Evolutionary conservation across 2,888 invertebrate genomes (phyloP), one percentile per base, ranked within the genome.

Genomic region (Panzeria rudis): DNA sequence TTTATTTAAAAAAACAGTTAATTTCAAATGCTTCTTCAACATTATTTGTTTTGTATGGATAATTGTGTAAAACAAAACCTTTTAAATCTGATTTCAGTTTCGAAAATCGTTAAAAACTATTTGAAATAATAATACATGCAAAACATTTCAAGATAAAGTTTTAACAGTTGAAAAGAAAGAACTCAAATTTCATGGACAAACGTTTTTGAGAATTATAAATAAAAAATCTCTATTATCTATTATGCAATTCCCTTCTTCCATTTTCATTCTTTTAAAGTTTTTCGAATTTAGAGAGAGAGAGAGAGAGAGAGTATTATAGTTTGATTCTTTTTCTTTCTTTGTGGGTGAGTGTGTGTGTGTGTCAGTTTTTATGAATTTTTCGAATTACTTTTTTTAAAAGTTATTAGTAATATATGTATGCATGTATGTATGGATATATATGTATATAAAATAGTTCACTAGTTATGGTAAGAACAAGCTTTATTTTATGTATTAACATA

Each of bases 391-490:
- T 32, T n/a, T n/a, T n/a, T 79, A 29, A 5, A 25, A 25, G 4
- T 62, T 62, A 25, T 23, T 17, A 32, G 32, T 50, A 20, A 17
- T 50, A 17, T 38, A 52, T 38, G 13, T 56, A 29, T 38, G 13
- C n/a, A 29, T 35, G 44, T 56, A 47, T 66, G 13, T 68, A 47
- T n/a, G n/a, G n/a, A n/a, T 47, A n/a, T 44, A 25, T 50, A 61
- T 23, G 9, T 11, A 41, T 41, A 62, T 41, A 41, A n/a, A 29
- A 64, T 54, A 29, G 52, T 41, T 61, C 20, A 52, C 38, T 61
- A 78, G 35, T 35, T 78, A 29, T 61, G 35, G 50, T 78, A 61
- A 78, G 68, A 69, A 38, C 35, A 77, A 77, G 76, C 76, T 56
- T 20, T 69, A 29, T 64, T 54, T 83, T 35, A 35, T 50, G 0